These are phyloP conservation scores for Sphecodes monilicornis DNA, from an alignment of 2,888 invertebrate genomes.

Conservation along the genomic window DNA sequence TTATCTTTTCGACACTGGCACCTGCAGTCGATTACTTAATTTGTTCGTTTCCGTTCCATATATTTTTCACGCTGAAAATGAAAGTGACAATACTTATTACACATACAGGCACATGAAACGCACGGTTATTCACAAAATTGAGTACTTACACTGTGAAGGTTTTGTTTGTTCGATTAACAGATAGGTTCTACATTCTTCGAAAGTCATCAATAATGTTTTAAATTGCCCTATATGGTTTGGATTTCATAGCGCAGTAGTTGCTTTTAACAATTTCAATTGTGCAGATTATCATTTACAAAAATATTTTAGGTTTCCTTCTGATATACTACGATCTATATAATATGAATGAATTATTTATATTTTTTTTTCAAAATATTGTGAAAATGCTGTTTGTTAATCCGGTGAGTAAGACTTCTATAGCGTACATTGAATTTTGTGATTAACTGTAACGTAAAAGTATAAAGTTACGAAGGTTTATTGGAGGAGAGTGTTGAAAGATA, in stretches of 20 bases:
- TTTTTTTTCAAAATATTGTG: neutral
- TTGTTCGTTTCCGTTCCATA: slow-evolving; percentile 26
- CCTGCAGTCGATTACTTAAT: slow-evolving; percentile 15
- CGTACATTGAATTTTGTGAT: neutral
- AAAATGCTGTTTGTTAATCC: neutral
- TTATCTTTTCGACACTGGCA: slow-evolving; percentile 37
- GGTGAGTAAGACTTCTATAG: neutral
- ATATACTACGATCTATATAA: neutral
- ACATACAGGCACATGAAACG: slow-evolving; percentile 60
- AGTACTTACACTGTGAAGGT: neutral
- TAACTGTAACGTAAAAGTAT: slow-evolving; percentile 22
- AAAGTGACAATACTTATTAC: slow-evolving; percentile 76
- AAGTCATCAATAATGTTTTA: neutral
- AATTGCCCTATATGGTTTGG: neutral
- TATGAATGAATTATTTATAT: neutral
- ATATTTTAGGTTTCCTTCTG: neutral
- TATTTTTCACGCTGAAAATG: slow-evolving; percentile 51
- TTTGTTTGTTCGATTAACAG: neutral
- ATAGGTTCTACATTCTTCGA: neutral
- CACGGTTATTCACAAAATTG: neutral
- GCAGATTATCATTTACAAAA: neutral
- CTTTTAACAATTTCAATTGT: neutral
- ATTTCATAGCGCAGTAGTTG: neutral
- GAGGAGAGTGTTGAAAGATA: slow-evolving; percentile 40
- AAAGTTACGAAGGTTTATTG: slow-evolving; percentile 38